phyloP scores from a whole-genome alignment of 1,140 invertebrate species.

The Protaetia brevitarsis region DNA sequence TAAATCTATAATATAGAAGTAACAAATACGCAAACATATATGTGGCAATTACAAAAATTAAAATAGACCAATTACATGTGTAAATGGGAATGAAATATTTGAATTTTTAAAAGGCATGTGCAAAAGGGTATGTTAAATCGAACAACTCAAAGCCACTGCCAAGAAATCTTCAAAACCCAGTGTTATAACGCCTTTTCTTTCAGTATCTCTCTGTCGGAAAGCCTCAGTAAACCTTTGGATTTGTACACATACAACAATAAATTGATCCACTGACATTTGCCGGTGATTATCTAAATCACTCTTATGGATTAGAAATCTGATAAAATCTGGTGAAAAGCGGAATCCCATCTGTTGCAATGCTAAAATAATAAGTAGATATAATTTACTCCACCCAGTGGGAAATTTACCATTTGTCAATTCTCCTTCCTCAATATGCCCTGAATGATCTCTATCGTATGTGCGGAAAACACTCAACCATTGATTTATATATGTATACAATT shows the following conservation, averaged over 20 bases:
- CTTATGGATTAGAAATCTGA: constrained; percentile 68
- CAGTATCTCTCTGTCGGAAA: constrained; percentile 70
- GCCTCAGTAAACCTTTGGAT: constrained; percentile 83
- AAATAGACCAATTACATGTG: neutral
- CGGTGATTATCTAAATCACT: constrained; percentile 60
- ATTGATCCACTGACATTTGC: constrained; percentile 78
- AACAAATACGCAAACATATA: no score
- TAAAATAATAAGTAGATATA: constrained; percentile 46
- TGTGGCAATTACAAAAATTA: neutral
- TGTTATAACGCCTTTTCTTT: constrained; percentile 72
- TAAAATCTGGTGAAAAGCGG: constrained; percentile 74
- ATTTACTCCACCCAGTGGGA: constrained; percentile 10
- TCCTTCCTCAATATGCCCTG: constrained; percentile 75
- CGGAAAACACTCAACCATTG: constrained; percentile 82
- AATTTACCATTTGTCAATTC: constrained; percentile 73
- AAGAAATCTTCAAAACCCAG: constrained; percentile 86
- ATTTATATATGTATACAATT: constrained; percentile 85
- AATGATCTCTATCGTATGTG: constrained; percentile 77
- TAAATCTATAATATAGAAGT: no score
- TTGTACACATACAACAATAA: constrained; percentile 84
- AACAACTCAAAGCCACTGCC: constrained; percentile 58
- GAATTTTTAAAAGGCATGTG: neutral
- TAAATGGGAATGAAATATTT: neutral
- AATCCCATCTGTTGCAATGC: constrained; percentile 89
- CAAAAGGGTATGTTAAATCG: neutral